Conservation (phyloP, 2,113 vertebrate species). For the Spermophilus dauricus region DNA sequence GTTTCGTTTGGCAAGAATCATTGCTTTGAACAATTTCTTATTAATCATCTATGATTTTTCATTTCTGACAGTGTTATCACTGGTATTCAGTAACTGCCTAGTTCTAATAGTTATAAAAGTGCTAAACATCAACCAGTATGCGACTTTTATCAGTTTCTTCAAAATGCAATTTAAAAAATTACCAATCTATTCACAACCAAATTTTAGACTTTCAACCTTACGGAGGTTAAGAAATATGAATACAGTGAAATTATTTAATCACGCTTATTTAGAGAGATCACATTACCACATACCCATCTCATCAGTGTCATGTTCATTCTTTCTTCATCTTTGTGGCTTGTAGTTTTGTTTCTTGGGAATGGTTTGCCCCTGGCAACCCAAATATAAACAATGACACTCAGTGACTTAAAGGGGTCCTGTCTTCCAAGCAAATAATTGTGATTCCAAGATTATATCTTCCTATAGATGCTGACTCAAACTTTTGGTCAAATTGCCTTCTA, state of each 20-base stretch:
- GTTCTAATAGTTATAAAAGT: conserved; percentile 66
- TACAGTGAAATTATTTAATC: background rate
- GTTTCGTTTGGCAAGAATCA: conserved; percentile 76
- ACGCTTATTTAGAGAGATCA: background rate
- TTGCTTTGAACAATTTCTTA: conserved; percentile 74
- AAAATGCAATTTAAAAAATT: conserved; percentile 5
- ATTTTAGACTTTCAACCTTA: conserved; percentile 41
- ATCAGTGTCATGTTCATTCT: background rate
- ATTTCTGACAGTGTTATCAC: conserved; percentile 73
- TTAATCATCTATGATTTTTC: conserved; percentile 67
- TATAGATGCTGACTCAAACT: background rate
- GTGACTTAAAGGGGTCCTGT: background rate
- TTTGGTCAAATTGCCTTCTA: conserved; percentile 15
- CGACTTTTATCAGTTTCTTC: conserved; percentile 48
- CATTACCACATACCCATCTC: background rate
- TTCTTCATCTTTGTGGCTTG: background rate
- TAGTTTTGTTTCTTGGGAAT: background rate
- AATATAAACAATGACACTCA: background rate
- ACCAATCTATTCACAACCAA: background rate
- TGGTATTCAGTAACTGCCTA: background rate
- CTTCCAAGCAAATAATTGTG: conserved; percentile 25
- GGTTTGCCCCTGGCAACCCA: background rate
- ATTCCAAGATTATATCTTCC: background rate
- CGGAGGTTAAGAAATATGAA: conserved; percentile 1
- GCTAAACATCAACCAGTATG: conserved; percentile 19